Evolutionary conservation across 2,797 vertebrate genomes (phyloP), one percentile per base, ranked within the genome.

Genomic region (Cichlasoma orientale): DNA sequence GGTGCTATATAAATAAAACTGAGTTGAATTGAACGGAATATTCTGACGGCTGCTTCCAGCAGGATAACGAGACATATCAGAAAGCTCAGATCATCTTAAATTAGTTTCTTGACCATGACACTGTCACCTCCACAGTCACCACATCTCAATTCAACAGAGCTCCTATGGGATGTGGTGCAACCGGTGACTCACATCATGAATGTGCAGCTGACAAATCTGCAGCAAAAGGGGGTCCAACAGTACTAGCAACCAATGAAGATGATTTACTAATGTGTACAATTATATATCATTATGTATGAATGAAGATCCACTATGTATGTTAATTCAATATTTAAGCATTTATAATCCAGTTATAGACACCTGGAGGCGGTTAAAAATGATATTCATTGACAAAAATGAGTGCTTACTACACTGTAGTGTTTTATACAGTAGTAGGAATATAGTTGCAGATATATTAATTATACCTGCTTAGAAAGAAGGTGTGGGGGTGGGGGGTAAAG

Each of bases 141-240:
- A 44, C 14, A 16, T 44, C 41, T 44, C 41, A 44, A 3, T 44
- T 14, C 41, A 44, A 5, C 13, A 44, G 41, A 5, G 13, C 41
- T 14, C 5, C 13, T 14, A 5, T 14, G 13, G 41, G 74, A 84
- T 77, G 70, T 74, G 54, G 70, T 86, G 85, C 69, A 91, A 85
- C 4, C 19, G 58, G 80, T 85, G 76, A 88, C 80, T 85, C 1
- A 1, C 80, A 87, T 83, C 53, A 88, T 89, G 74, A 82, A 88
- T 82, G 82, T 89, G 82, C 71, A 87, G 83, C 92, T 50, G 44
- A 90, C 75, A 88, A 87, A 80, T 81, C 78, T 85, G 79, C 63
- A 80, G 52, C 63, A 83, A 88, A 16, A 44, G 14, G 41, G 13
- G 14, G 41, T 44, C 41, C 41, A 44, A 14, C 14, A 6, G 41